phyloP scores from a whole-genome alignment of 2,888 invertebrate species.

The Griposia aprilina region DNA sequence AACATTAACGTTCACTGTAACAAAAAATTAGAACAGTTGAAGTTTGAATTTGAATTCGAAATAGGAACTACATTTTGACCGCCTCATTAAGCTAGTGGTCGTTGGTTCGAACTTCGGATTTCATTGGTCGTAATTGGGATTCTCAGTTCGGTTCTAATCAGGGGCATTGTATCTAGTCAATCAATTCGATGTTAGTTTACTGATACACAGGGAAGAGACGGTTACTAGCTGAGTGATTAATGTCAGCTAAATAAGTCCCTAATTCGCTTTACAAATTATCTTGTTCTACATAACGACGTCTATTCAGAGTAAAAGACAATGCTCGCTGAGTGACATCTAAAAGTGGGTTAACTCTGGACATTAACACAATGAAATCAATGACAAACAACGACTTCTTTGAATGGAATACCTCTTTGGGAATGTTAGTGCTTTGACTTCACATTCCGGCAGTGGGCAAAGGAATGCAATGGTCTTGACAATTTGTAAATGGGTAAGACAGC shows the following conservation, averaged over 20 bases:
- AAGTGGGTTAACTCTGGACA: conserved; percentile 55
- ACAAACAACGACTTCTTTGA: conserved; percentile 42
- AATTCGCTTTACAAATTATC: conserved; percentile 40
- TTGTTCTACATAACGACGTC: conserved; percentile 46
- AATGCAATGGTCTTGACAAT: conserved; percentile 34
- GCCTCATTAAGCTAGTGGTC: conserved; percentile 33
- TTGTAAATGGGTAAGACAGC: neutral
- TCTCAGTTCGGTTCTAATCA: conserved; percentile 15
- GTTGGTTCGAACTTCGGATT: neutral
- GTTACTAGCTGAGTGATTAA: neutral
- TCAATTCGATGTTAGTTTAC: conserved; percentile 1
- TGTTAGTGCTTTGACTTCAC: conserved; percentile 6
- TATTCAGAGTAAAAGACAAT: conserved; percentile 59
- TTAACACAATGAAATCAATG: conserved; percentile 41
- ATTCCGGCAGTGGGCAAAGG: neutral
- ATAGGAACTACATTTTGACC: conserved; percentile 36
- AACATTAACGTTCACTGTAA: neutral
- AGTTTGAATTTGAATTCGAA: conserved; percentile 43
- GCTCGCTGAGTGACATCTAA: conserved; percentile 32
- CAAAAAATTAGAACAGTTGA: conserved; percentile 16
- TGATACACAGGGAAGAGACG: conserved; percentile 1
- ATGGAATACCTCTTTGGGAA: conserved; percentile 18
- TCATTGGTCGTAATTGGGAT: conserved; percentile 7
- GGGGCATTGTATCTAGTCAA: neutral
- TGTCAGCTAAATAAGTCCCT: conserved; percentile 15